Evolutionary conservation across 2,797 vertebrate genomes (phyloP).

Genomic region (Otolemur crassicaudatus): DNA sequence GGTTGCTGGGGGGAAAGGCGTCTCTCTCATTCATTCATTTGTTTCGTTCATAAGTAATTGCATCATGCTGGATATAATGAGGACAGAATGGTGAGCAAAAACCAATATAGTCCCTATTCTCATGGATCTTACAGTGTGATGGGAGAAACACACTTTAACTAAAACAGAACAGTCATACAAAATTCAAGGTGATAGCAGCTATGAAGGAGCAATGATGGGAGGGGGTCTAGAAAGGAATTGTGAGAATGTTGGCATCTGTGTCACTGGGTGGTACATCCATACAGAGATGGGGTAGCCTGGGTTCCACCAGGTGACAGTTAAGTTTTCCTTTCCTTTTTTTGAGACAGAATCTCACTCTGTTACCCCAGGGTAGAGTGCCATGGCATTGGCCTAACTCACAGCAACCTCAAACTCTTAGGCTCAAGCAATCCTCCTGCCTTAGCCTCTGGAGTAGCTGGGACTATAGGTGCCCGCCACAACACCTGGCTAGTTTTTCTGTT

Average conservation of each 20-base stretch:
- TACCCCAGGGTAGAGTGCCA: too few species aligned
- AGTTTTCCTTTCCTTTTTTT: not conserved
- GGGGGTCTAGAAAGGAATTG: not conserved
- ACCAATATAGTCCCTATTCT: not conserved
- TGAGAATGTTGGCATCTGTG: not conserved
- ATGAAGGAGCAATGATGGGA: accelerated
- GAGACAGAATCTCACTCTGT: too few species aligned
- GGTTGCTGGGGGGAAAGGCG: not conserved
- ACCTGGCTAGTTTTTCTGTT: too few species aligned
- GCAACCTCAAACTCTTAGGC: too few species aligned
- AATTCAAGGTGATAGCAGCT: not conserved
- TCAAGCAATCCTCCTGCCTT: too few species aligned
- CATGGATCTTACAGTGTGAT: not conserved
- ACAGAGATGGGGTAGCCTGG: not conserved
- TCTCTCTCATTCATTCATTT: not conserved
- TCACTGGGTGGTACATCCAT: not conserved
- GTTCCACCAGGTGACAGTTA: not conserved
- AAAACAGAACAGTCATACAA: not conserved
- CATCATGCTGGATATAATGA: not conserved
- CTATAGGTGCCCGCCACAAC: too few species aligned
- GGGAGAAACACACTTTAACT: not conserved
- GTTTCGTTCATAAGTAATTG: not conserved
- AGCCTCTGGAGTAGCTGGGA: too few species aligned
- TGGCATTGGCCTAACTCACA: too few species aligned
- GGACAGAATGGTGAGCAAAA: not conserved